Conservation (phyloP, 2,797 vertebrate genomes). For the Spondyliosoma cantharus region DNA sequence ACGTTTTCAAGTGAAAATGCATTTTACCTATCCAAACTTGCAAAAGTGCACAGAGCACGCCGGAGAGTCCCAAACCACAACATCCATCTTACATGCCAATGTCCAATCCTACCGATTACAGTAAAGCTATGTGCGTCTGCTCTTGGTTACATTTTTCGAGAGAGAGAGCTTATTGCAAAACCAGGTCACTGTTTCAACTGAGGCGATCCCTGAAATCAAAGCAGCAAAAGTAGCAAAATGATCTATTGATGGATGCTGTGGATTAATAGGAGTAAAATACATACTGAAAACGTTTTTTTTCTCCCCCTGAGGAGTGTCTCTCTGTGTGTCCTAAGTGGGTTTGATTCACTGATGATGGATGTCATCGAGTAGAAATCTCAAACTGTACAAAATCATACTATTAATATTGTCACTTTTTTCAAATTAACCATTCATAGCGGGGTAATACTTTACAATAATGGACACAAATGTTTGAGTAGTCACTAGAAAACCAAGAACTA, state of each 20-base stretch:
- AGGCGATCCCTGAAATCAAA: constrained; percentile 69
- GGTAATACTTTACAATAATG: no score
- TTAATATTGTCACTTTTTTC: background rate
- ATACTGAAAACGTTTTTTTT: constrained; percentile 40
- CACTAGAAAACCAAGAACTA: no score
- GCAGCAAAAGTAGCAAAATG: constrained; percentile 63
- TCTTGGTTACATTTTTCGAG: constrained; percentile 71
- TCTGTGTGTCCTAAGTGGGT: constrained; percentile 54
- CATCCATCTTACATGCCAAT: constrained; percentile 68
- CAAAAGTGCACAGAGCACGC: constrained; percentile 53
- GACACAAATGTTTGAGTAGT: no score
- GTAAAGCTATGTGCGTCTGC: constrained; percentile 74
- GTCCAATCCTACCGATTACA: constrained; percentile 62
- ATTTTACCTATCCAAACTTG: constrained; percentile 61
- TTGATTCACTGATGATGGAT: constrained; percentile 39
- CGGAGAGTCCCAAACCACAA: constrained; percentile 73
- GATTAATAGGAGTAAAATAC: constrained; percentile 67
- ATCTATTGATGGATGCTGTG: constrained; percentile 66
- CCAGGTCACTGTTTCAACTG: constrained; percentile 68
- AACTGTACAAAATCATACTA: constrained; percentile 19
- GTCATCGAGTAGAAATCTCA: constrained; percentile 12
- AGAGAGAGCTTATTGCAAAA: constrained; percentile 73
- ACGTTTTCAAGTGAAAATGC: constrained; percentile 41
- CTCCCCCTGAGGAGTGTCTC: constrained; percentile 16
- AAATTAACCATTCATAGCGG: background rate